Conservation (phyloP, 2,797 vertebrate genomes). For the Macropus fuliginosus region DNA sequence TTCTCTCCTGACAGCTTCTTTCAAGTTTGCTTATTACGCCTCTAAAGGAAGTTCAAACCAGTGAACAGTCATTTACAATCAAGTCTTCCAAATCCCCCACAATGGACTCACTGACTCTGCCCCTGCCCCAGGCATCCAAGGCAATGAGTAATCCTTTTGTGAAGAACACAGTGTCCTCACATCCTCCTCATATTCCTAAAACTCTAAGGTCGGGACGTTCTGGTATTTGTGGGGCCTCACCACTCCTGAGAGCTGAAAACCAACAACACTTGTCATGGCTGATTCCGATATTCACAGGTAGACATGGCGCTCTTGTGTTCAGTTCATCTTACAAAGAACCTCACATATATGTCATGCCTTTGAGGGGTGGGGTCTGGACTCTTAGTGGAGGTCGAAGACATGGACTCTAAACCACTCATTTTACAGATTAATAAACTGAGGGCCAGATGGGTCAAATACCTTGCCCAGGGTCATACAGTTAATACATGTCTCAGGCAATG, state of each 20-base stretch:
- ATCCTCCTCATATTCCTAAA: background rate
- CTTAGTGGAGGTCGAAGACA: background rate
- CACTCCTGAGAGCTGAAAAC: background rate
- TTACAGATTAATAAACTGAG: background rate
- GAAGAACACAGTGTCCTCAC: slow-evolving; percentile 3
- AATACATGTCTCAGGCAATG: background rate
- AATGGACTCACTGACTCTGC: background rate
- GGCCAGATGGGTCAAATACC: background rate
- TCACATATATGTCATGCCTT: background rate
- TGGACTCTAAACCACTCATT: background rate
- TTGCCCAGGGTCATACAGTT: background rate
- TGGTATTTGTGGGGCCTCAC: background rate
- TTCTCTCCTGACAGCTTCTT: background rate
- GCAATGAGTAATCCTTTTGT: background rate
- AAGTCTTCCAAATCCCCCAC: background rate
- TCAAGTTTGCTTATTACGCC: background rate
- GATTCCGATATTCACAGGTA: background rate
- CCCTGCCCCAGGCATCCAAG: background rate
- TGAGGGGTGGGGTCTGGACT: background rate
- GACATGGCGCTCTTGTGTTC: background rate
- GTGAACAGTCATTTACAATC: background rate
- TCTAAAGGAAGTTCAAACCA: background rate
- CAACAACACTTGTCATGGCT: background rate
- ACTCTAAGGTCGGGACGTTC: background rate
- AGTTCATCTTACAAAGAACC: background rate